These are phyloP conservation scores for Heteropelma amictum DNA, from an alignment of 2,888 invertebrate genomes.

Conservation along the genomic window DNA sequence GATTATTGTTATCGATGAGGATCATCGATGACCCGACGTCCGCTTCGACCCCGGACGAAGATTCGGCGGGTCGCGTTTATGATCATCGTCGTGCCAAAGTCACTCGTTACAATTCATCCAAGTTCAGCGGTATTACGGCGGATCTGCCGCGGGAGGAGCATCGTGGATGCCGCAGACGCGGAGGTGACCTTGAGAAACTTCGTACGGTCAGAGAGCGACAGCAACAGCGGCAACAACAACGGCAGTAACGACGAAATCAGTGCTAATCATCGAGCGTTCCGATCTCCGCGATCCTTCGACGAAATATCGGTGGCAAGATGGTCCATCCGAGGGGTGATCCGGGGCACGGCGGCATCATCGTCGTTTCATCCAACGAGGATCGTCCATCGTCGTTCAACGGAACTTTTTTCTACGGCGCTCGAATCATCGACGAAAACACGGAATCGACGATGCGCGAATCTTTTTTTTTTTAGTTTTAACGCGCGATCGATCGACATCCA, in stretches of 20 bases:
- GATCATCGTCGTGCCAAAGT: not conserved
- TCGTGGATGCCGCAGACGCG: not conserved
- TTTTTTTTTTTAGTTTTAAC: no score
- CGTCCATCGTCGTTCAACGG: slow-evolving; percentile 30
- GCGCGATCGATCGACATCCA: no score
- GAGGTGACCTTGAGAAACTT: not conserved
- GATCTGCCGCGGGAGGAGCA: no score
- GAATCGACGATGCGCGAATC: no score
- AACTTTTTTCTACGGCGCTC: slow-evolving; percentile 25
- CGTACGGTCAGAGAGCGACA: not conserved
- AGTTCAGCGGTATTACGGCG: no score
- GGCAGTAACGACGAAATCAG: not conserved
- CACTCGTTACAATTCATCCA: no score
- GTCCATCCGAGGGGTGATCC: no score
- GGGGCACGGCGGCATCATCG: no score
- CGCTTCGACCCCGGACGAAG: slow-evolving; percentile 2
- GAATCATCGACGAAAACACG: no score
- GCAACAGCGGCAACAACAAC: not conserved
- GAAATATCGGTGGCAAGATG: no score
- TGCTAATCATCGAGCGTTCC: slow-evolving; percentile 28
- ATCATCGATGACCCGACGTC: slow-evolving; percentile 39
- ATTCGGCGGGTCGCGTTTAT: no score
- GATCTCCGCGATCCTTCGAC: no score
- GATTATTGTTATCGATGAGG: slow-evolving; percentile 54
- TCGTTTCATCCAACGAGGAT: slow-evolving; percentile 35